Base-by-base conservation (phyloP, 2,113 vertebrate species). In the Tiliqua scincoides region DNA sequence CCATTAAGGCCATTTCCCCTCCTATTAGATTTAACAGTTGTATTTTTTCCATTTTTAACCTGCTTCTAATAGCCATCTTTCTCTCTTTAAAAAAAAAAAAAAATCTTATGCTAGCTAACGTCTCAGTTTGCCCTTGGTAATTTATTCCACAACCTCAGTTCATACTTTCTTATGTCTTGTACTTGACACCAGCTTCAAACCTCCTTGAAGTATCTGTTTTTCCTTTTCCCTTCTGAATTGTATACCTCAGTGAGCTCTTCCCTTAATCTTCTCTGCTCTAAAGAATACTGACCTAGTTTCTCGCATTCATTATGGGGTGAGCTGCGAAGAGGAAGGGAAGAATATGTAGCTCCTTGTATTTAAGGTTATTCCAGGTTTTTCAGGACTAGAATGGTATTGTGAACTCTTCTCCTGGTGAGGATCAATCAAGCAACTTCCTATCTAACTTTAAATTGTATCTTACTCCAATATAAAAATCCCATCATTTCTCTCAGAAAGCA, bases 251-350 rank as follows among this genome's bases (percentile, higher is more conserved):
- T 67, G 43, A 76, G 84, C 27, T 79, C 23, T 88, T 89, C n/a
- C 79, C 79, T 73, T 81, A 78, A 77, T 79, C 78, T 90, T 88
- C 79, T 21, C 70, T 93, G 85, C 92, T 70, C 79, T 87, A 54
- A 76, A 89, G 91, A 91, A 87, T 74, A 57, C 43, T 94, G 82
- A 93, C 91, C 91, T 89, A 91, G 75, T 91, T 93, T 93, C 76
- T 6, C 83, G 1, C 20, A 30, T 75, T 86, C 43, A 79, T 82
- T 88, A 18, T 32, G 79, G 79, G 74, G 8, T 3, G 3, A 68
- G 4, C 59, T 1, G 40, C 52, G 25, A 4, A 21, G 0, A 57
- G 1, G 61, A 37, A 63, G 76, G 91, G 89, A 93, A 82, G 57
- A 87, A 92, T 52, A 35, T 77, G 23, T 90, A 43, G 32, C 73